Evolutionary conservation across 2,113 vertebrate genomes (phyloP), one percentile per base, ranked within the genome.

Genomic region (Larimichthys polyactis): DNA sequence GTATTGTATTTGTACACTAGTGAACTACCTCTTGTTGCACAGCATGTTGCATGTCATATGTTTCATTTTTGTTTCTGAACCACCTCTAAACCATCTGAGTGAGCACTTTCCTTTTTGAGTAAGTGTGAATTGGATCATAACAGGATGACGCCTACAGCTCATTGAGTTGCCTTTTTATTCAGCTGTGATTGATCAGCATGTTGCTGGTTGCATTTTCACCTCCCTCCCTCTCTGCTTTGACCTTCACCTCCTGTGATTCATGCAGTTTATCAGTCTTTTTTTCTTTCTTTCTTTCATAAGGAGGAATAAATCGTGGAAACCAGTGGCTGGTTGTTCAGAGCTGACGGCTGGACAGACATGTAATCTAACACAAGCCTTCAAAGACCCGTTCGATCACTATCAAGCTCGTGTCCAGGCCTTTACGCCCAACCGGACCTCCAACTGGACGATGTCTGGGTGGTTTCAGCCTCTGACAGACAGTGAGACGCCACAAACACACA

Each of bases 391-490:
- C 0, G 11, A 10, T 2, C 11, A n/a, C 1, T 93, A 94, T 57
- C 11, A 11, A 43, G 92, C 84, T 65, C 86, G 87, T 0, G 79
- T 94, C 27, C 90, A 79, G 66, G 93, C 92, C 57, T 83, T 85
- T 81, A 70, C 17, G 0, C 2, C 40, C 60, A 79, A 36, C 49
- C 83, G 80, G 60, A 83, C 32, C 0, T 95, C 93, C 58, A 60
- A 52, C 52, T 94, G 94, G 94, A 89, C 90, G 0, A 0, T 7
- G 2, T 87, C 91, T 0, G 15, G 0, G 12, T 1, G 3, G 29
- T 95, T 95, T 81, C 69, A 76, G 32, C 94, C 94, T 19, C 62
- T 93, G 49, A 17, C 68, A 19, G 84, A 94, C 83, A 94, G 94
- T 95, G 83, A 93, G 93, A 49, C 3, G 3, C 43, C 12, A 43